Base-by-base conservation (phyloP, 1,140 invertebrate genomes). In the Drosophila guanche region DNA sequence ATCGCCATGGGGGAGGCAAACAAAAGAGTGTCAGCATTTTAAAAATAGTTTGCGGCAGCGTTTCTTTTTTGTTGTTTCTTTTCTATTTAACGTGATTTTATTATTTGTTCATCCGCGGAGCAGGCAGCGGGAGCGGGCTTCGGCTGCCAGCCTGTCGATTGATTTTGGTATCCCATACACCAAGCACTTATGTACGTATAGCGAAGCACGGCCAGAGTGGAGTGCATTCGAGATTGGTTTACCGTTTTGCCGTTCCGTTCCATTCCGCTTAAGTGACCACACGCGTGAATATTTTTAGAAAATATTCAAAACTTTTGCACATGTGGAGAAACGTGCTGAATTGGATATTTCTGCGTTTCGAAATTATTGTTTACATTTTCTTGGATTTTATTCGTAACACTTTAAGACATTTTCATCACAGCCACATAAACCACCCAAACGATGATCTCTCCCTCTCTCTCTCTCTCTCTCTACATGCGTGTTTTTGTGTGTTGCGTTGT, bases 21-120 rank as follows among this genome's bases (percentile, higher is more conserved):
- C 80, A 85, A 85, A 80, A 81, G 83, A 85, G 81, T 85, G 81
- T 85, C 81, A 85, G 81, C 81, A 62, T 70, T 85, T 85, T 85
- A 85, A 58, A 85, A 85, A 85, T 85, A 85, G 81, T 81, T 85
- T 79, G 70, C 67, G 67, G 76, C 73, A 83, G 76, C 73, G 70
- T 73, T 81, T 20, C 1, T 20, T 20, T 20, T 0, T 20, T 20
- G 16, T 20, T 20, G 16, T 20, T 20, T 20, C 16, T 20, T 20
- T 81, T 37, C 79, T 62, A 83, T 83, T 83, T 83, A 70, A 66
- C 85, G 60, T 77, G 81, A 86, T 85, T 76, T 81, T 55, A 65
- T 45, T 57, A 37, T 54, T 69, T 63, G 59, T 58, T 76, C 61
- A 59, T 58, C 40, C 25, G 62, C 43, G 23, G 42, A 41, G 27